These are phyloP conservation scores for Prinia subflava DNA, from an alignment of 2,113 vertebrate species.

Conservation along the genomic window DNA sequence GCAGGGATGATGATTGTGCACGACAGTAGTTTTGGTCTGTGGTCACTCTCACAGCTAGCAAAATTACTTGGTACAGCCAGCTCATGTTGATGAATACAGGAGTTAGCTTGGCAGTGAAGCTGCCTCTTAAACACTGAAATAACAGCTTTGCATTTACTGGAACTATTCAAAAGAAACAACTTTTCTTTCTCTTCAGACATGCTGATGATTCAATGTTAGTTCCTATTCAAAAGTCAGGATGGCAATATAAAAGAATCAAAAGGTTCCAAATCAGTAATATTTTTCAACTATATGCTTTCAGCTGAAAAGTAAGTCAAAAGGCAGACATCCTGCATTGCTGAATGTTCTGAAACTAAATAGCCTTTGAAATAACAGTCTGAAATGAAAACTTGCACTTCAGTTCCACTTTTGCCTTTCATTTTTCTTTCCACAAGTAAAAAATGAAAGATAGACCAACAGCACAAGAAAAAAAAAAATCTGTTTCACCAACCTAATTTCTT, in stretches of 20 bases:
- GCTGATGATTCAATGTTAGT: neutral
- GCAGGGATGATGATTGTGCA: neutral
- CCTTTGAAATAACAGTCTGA: neutral
- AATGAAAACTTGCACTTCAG: neutral
- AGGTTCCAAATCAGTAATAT: neutral
- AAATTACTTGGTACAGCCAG: neutral
- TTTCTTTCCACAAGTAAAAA: neutral
- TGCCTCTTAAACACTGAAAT: neutral
- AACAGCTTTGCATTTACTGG: neutral
- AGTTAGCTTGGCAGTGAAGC: neutral
- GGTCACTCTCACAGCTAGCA: neutral
- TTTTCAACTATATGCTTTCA: neutral
- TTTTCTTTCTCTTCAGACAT: neutral
- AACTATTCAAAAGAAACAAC: neutral
- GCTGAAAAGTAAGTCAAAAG: neutral
- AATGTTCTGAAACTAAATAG: neutral
- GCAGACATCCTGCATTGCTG: neutral
- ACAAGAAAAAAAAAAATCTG: neutral
- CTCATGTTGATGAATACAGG: neutral
- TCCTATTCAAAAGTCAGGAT: neutral
- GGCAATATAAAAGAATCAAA: neutral
- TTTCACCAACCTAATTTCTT: neutral
- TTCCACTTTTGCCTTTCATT: neutral
- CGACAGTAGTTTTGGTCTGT: accelerated
- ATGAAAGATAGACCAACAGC: neutral